Evolutionary conservation across 2,113 vertebrate species (phyloP).

Genomic region (Recurvirostra avosetta): DNA sequence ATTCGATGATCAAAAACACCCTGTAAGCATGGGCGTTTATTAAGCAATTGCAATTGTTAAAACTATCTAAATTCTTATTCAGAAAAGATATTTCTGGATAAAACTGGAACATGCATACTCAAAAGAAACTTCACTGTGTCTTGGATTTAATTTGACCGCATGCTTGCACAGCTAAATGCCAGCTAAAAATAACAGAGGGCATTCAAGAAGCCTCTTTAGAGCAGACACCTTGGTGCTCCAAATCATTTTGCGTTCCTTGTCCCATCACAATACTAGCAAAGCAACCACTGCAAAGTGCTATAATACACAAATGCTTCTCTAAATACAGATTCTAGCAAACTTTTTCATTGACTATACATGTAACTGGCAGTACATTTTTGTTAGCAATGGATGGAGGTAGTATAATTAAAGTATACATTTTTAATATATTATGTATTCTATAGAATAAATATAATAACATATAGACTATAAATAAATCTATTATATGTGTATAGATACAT

Average conservation of each 20-base stretch:
- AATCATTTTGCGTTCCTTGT: not conserved
- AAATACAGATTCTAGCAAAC: not conserved
- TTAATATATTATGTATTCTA: not conserved
- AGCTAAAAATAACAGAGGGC: not conserved
- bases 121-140: not conserved
- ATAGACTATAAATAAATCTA: not conserved
- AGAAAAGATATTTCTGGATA: not conserved
- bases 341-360: not conserved
- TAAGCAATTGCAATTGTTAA: not conserved
- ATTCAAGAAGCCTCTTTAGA: not conserved
- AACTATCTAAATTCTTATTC: not conserved
- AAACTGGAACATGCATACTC: not conserved
- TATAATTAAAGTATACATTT: not conserved
- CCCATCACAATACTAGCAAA: not conserved
- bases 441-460: not conserved
- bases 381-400: not conserved
- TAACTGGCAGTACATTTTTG: not conserved
- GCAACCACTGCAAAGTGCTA: not conserved
- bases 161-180: not conserved
- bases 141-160: not conserved
- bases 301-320: not conserved
- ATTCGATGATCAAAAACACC: conserved; percentile 91
- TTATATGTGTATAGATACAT: not conserved
- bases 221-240: not conserved
- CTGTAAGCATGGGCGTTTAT: conserved; percentile 52